These are phyloP conservation scores for Lagopus muta DNA, from an alignment of 2,113 vertebrate species.

Conservation along the genomic window DNA sequence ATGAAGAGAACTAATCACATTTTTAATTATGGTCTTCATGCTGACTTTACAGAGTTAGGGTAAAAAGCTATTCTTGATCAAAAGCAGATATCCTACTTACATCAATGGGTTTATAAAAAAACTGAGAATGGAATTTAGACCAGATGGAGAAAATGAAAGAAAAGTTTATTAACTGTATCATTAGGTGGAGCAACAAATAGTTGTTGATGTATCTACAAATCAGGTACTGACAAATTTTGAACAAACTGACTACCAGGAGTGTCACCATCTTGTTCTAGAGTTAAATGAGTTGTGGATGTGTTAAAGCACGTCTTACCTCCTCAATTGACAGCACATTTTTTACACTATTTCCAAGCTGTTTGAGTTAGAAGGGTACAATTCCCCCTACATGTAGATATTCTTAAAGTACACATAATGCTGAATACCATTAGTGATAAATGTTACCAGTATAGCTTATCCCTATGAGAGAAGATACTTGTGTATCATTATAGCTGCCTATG, in stretches of 20 bases:
- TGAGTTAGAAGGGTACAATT: neutral
- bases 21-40: constrained; percentile 36
- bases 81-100: constrained; percentile 36
- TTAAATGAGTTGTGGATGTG: neutral
- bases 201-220: neutral
- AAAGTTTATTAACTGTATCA: neutral
- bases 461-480: neutral
- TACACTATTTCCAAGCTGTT: neutral
- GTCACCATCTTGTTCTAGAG: neutral
- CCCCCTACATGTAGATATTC: neutral
- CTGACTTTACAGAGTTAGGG: neutral
- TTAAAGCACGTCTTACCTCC: neutral
- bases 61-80: constrained; percentile 35
- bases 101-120: constrained; percentile 40
- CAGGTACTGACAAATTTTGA: neutral
- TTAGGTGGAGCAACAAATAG: constrained; percentile 7
- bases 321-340: neutral
- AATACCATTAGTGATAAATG: neutral
- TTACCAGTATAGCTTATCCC: neutral
- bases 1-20: constrained; percentile 12
- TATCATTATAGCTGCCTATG: neutral
- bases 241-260: neutral
- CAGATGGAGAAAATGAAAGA: neutral
- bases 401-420: neutral
- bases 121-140: constrained; percentile 31